phyloP scores from a whole-genome alignment of 1,140 invertebrate genomes.

The Drosophila pseudoobscura region DNA sequence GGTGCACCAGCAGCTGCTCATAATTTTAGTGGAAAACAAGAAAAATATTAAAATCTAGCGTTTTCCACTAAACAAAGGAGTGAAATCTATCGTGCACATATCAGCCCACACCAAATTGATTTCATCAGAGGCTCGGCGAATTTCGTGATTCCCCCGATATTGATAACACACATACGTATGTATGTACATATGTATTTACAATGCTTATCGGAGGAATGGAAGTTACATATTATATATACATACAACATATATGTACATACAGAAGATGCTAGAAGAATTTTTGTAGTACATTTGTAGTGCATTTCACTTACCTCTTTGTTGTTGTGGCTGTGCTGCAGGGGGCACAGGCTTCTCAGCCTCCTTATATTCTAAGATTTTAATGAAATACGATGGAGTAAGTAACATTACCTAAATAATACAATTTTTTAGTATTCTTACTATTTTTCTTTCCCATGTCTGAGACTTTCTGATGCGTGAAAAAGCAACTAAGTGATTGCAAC shows the following conservation, averaged over 20 bases:
- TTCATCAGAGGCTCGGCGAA: too few relatives aligned
- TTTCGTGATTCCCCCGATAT: too few relatives aligned
- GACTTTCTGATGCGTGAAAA: too few relatives aligned
- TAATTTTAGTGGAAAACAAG: too few relatives aligned
- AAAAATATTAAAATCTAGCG: too few relatives aligned
- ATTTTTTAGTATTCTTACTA: conserved; percentile 15
- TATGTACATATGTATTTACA: neutral
- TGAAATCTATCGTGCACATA: too few relatives aligned
- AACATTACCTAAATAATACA: neutral
- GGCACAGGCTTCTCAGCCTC: neutral
- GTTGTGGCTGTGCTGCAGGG: conserved; percentile 16
- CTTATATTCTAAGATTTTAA: conserved; percentile 26
- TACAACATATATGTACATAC: neutral
- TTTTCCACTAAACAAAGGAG: too few relatives aligned
- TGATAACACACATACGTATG: too few relatives aligned
- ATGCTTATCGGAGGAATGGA: neutral
- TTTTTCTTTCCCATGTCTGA: conserved; percentile 48
- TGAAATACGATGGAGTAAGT: neutral
- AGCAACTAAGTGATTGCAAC: too few relatives aligned
- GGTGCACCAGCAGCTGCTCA: too few relatives aligned
- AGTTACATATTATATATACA: too few relatives aligned
- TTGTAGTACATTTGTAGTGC: neutral
- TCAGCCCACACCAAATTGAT: too few relatives aligned
- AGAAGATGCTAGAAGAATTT: neutral
- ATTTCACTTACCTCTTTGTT: conserved; percentile 24